Evolutionary conservation across 2,888 invertebrate species (phyloP), one percentile per base, ranked within the genome.

Genomic region (Pyrochroa serraticornis): DNA sequence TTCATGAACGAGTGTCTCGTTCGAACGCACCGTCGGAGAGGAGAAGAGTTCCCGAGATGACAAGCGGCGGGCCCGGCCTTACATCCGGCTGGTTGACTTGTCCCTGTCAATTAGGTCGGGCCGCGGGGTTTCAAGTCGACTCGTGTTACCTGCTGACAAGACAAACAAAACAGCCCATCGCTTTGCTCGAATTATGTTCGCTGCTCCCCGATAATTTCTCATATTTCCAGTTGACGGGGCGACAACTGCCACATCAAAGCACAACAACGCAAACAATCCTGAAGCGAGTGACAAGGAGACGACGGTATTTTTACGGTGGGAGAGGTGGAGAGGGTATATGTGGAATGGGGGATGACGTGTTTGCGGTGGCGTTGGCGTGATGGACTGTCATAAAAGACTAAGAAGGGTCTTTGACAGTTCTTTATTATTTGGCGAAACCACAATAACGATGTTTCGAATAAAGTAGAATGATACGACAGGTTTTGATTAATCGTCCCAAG

Each of bases 61-160:
- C 76, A 77, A 75, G 64, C 70, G 69, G 70, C 8, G 42, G 58
- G 37, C 68, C 69, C 69, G 70, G 75, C 75, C 76, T 77, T 75
- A 77, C 77, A 75, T 75, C 75, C 77, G 77, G 73, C 74, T 77
- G 77, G 76, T 75, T 78, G 77, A 77, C 77, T 78, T 77, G 77
- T 77, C 78, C 72, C 75, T 77, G 78, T 78, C 78, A 78, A 78
- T 78, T 78, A 78, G 75, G 72, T 66, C 64, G 66, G 71, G 63
- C 69, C 68, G 65, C 65, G 65, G 66, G 71, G 70, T 71, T 73
- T 73, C 69, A 73, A 72, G 75, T 73, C 76, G 72, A 70, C 74
- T 76, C 74, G 66, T 71, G 70, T 75, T 75, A 75, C 76, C 75
- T 75, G 75, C 70, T 72, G 75, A 75, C 75, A 75, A 68, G 67